Evolutionary conservation across 2,888 invertebrate genomes (phyloP).

Genomic region (Brenthis ino): DNA sequence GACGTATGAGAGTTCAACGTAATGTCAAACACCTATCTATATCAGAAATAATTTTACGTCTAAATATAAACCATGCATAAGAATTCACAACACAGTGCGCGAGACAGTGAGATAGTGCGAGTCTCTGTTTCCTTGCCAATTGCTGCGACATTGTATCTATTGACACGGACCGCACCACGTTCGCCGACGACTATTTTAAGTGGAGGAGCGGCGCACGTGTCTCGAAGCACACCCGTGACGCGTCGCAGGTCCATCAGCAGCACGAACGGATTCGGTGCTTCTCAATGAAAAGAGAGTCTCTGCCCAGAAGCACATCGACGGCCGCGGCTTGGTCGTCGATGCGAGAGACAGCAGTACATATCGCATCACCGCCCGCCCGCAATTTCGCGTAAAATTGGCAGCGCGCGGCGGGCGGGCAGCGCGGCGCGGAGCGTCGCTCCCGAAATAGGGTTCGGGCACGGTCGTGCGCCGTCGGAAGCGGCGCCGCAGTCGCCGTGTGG

Average conservation of each 20-base stretch:
- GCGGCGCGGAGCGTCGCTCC: slow-evolving; percentile 78
- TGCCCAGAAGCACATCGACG: slow-evolving; percentile 50
- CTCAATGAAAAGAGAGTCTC: slow-evolving; percentile 56
- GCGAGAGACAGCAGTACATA: slow-evolving; percentile 74
- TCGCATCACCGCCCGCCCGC: slow-evolving; percentile 82
- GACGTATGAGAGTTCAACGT: slow-evolving; percentile 82
- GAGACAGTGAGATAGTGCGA: slow-evolving; percentile 82
- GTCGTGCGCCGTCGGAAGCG: slow-evolving; percentile 75
- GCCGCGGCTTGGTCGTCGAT: slow-evolving; percentile 53
- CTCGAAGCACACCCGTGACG: slow-evolving; percentile 43
- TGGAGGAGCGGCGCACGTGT: slow-evolving; percentile 61
- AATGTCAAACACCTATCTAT: slow-evolving; percentile 83
- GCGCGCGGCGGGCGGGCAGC: slow-evolving; percentile 77
- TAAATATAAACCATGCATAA: slow-evolving; percentile 81
- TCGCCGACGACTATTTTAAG: slow-evolving; percentile 69
- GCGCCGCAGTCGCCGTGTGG: slow-evolving; percentile 80
- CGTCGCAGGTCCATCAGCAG: slow-evolving; percentile 45
- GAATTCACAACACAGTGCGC: slow-evolving; percentile 81
- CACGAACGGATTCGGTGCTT: slow-evolving; percentile 33
- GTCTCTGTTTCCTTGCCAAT: slow-evolving; percentile 80
- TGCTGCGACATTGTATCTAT: slow-evolving; percentile 80
- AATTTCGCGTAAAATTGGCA: slow-evolving; percentile 83
- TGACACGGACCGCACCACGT: slow-evolving; percentile 71
- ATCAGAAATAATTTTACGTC: slow-evolving; percentile 80
- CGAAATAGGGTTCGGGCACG: slow-evolving; percentile 82